phyloP scores from a whole-genome alignment of 1,140 invertebrate species.

The Laupala kohalensis region DNA sequence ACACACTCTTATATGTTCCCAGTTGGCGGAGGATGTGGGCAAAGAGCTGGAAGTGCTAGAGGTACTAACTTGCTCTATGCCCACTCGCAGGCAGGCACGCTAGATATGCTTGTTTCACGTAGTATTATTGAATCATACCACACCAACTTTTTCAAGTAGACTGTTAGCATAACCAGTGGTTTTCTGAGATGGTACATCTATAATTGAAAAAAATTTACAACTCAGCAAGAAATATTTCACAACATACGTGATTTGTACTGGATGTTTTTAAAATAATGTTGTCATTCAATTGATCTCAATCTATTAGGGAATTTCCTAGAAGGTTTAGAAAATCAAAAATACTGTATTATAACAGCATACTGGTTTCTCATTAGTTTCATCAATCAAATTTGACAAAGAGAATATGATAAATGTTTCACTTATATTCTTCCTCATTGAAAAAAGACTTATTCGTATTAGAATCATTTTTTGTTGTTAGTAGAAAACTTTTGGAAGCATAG shows the following conservation, averaged over 20 bases:
- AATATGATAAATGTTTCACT: no score
- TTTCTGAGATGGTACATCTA: background rate
- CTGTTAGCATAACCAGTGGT: background rate
- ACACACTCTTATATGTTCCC: constrained; percentile 20
- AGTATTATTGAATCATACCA: background rate
- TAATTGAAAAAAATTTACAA: no score
- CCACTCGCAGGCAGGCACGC: background rate
- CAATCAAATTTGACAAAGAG: background rate
- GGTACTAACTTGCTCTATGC: constrained; percentile 15
- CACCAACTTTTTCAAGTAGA: background rate
- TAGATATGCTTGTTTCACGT: background rate
- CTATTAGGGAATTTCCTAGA: no score
- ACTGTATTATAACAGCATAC: background rate
- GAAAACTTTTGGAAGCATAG: no score
- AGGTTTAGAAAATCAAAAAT: background rate
- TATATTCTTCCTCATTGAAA: no score
- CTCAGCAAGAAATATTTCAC: no score
- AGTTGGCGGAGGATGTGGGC: constrained; percentile 34
- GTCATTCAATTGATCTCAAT: no score
- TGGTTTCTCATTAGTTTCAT: background rate
- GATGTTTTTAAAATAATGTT: no score
- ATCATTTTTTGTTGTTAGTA: no score
- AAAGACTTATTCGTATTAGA: no score
- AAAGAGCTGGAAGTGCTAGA: constrained; percentile 28
- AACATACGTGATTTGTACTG: no score